Percentiles rank a stretch among this genome's conserved stretches.
phyloP scores from a whole-genome alignment of 1,140 invertebrate genomes.

The Formica exsecta region DNA sequence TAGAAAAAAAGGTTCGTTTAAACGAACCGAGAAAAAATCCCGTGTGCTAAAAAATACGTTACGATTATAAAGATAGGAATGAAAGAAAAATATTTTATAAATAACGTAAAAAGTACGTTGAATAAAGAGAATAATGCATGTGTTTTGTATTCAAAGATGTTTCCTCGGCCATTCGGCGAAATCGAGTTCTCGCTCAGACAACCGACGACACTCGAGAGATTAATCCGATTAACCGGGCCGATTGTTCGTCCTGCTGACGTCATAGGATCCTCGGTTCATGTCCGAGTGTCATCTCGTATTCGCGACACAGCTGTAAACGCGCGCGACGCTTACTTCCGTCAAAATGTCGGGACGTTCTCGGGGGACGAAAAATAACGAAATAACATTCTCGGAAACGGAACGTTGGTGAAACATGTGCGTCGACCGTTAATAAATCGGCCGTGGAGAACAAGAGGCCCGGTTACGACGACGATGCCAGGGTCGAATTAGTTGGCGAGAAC shows the following conservation, averaged over 20 bases:
- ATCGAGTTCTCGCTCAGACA: slow-evolving; percentile 22
- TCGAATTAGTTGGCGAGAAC: slow-evolving; percentile 30
- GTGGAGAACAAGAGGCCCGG: slow-evolving; percentile 43
- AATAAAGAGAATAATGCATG: neutral
- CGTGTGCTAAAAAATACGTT: slow-evolving; percentile 11
- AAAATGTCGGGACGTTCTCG: slow-evolving; percentile 19
- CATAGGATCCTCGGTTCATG: neutral
- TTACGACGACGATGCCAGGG: slow-evolving; percentile 18
- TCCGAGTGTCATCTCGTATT: neutral
- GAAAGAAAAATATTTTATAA: neutral
- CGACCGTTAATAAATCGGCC: slow-evolving; percentile 62
- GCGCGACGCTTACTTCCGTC: slow-evolving; percentile 57
- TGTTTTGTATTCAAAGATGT: neutral
- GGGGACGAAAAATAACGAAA: slow-evolving; percentile 4
- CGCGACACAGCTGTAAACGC: slow-evolving; percentile 28
- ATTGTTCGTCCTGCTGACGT: slow-evolving; percentile 33
- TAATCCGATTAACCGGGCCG: slow-evolving; percentile 35
- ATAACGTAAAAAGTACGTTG: neutral
- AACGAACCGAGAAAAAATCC: slow-evolving; percentile 13
- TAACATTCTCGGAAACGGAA: slow-evolving; percentile 52
- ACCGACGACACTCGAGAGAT: slow-evolving; percentile 33
- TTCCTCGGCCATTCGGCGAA: neutral
- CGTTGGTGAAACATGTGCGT: slow-evolving; percentile 42
- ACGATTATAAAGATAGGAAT: neutral
- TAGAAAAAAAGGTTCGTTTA: slow-evolving; percentile 10